Evolutionary conservation across 2,888 invertebrate genomes (phyloP).

Genomic region (Marasmarcha lunaedactyla): DNA sequence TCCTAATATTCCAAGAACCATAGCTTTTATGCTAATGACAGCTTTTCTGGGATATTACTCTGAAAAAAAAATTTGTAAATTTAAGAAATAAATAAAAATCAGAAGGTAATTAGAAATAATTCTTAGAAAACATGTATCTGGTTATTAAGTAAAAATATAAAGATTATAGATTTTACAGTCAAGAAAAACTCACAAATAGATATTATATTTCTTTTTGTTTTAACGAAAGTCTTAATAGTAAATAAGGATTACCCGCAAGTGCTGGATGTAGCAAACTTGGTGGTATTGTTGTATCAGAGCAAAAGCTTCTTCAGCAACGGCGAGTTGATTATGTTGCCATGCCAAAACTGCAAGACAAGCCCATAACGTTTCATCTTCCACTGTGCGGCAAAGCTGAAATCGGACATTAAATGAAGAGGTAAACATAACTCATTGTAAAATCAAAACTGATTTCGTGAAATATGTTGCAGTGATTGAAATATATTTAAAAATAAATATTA

Average conservation of each 20-base stretch:
- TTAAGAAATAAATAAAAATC: neutral
- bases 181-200: no score
- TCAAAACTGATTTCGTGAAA: neutral
- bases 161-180: no score
- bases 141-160: no score
- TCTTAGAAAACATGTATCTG: no score
- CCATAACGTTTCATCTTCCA: constrained; percentile 81
- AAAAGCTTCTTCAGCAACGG: constrained; percentile 95
- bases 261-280: constrained; percentile 87
- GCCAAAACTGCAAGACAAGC: constrained; percentile 94
- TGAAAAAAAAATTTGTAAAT: neutral
- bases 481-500: no score
- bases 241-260: constrained; percentile 84
- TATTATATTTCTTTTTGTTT: no score
- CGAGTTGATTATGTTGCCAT: constrained; percentile 85
- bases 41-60: neutral
- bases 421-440: neutral
- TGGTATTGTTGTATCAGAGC: constrained; percentile 72
- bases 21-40: no score
- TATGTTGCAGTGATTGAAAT: constrained; percentile 2
- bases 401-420: no score
- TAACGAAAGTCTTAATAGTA: no score
- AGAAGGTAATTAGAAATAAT: neutral
- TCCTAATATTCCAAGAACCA: no score
- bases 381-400: constrained; percentile 52